Percentiles rank a stretch among this genome's conserved stretches.
phyloP scores from a whole-genome alignment of 2,797 vertebrate species.

The Paramormyrops hopkinsi region DNA sequence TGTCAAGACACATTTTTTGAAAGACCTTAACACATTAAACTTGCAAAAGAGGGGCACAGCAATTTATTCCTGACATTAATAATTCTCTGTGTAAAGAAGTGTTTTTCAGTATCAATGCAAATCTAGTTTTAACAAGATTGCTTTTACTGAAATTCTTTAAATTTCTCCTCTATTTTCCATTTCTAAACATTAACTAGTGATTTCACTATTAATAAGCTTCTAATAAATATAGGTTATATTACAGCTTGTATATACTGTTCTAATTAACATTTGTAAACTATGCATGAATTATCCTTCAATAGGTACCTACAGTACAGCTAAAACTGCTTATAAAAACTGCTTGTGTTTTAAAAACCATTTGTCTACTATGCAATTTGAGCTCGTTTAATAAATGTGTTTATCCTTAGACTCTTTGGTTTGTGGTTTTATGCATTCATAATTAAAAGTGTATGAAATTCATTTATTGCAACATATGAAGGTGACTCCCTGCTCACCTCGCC shows the following conservation, averaged over 20 bases:
- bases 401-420: not conserved
- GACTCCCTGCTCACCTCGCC: not conserved
- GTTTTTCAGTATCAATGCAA: constrained; percentile 22
- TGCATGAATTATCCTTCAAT: not conserved
- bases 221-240: not conserved
- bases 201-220: not conserved
- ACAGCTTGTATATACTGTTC: not conserved
- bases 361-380: not conserved
- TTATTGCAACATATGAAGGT: not conserved
- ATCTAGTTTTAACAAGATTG: constrained; percentile 27
- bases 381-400: not conserved
- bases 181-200: constrained; percentile 14
- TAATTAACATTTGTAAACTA: not conserved
- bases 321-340: not conserved
- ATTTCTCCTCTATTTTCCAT: constrained; percentile 10
- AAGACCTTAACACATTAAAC: constrained; percentile 28
- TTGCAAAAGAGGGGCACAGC: constrained; percentile 24
- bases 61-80: constrained; percentile 33
- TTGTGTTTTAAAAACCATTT: not conserved
- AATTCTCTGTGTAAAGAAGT: constrained; percentile 30
- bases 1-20: constrained; percentile 24
- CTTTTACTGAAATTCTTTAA: constrained; percentile 25
- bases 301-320: not conserved
- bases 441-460: not conserved
- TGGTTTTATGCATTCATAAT: not conserved